Percentiles rank a stretch among this genome's conserved stretches.
Conservation (phyloP, 2,797 vertebrate species). For the Hyperoplus immaculatus region DNA sequence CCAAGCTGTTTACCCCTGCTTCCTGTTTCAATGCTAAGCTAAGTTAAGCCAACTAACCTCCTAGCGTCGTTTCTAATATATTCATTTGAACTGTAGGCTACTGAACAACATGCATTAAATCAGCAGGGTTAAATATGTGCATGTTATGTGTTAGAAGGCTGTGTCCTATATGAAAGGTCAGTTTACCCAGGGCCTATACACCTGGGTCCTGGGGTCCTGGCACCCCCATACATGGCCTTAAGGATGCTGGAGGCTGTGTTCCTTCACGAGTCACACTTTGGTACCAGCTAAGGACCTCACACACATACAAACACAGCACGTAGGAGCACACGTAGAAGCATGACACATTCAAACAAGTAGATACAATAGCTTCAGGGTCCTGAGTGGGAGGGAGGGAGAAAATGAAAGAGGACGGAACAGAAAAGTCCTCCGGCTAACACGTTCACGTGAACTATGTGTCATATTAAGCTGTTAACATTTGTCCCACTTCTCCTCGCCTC, state of each 20-base stretch:
- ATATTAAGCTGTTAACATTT: constrained; percentile 68
- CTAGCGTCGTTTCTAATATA: too few species aligned
- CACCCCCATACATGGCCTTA: neutral
- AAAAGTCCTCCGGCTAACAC: constrained; percentile 49
- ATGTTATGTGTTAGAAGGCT: neutral
- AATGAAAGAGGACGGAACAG: constrained; percentile 59
- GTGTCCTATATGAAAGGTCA: constrained; percentile 1
- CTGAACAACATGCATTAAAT: neutral
- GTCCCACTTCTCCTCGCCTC: constrained; percentile 44
- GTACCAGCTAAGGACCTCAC: constrained; percentile 31
- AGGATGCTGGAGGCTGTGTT: neutral
- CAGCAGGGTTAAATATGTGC: neutral
- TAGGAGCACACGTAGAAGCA: constrained; percentile 27
- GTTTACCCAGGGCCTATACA: neutral
- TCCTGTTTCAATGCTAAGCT: neutral
- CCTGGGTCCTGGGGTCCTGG: constrained; percentile 5
- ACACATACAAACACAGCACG: constrained; percentile 18
- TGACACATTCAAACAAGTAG: constrained; percentile 46
- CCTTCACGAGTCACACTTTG: neutral
- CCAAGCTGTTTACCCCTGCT: neutral
- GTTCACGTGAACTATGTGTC: constrained; percentile 69
- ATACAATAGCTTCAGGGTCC: constrained; percentile 48
- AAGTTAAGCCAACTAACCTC: neutral
- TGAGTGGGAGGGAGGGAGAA: constrained; percentile 29
- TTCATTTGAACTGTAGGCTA: neutral